Evolutionary conservation across 2,888 invertebrate species (phyloP).

Genomic region (Dasypolia templi): DNA sequence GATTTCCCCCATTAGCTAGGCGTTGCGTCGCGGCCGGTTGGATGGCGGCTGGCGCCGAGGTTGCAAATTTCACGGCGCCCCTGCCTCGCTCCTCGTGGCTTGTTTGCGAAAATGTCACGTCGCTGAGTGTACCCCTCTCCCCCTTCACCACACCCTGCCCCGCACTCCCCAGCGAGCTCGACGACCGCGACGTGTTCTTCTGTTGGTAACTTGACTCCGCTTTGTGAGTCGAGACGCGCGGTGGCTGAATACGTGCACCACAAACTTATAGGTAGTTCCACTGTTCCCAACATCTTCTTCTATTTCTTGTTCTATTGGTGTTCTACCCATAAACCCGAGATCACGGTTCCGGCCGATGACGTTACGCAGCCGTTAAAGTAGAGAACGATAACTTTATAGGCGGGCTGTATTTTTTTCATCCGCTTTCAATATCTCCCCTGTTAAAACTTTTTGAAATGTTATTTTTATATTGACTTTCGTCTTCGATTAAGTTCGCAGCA

Average conservation of each 20-base stretch:
- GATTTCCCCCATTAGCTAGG: slow-evolving; percentile 77
- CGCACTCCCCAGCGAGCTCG: slow-evolving; percentile 63
- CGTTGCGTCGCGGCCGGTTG: slow-evolving; percentile 71
- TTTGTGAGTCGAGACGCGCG: slow-evolving; percentile 70
- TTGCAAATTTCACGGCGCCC: slow-evolving; percentile 79
- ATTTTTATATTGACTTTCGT: slow-evolving; percentile 23
- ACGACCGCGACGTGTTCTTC: slow-evolving; percentile 76
- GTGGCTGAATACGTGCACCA: slow-evolving; percentile 71
- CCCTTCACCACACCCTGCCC: slow-evolving; percentile 57
- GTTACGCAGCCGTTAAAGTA: slow-evolving; percentile 54
- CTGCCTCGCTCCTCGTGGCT: slow-evolving; percentile 76
- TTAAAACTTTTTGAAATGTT: slow-evolving; percentile 35
- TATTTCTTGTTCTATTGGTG: slow-evolving; percentile 68
- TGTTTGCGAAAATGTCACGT: slow-evolving; percentile 88
- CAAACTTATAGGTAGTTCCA: slow-evolving; percentile 68
- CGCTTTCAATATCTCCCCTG: slow-evolving; percentile 41
- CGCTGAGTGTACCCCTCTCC: slow-evolving; percentile 71
- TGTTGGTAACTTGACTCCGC: slow-evolving; percentile 78
- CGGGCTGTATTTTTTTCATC: slow-evolving; percentile 37
- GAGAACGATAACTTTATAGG: slow-evolving; percentile 50
- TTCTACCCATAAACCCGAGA: slow-evolving; percentile 68
- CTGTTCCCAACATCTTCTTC: slow-evolving; percentile 49
- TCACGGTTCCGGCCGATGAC: slow-evolving; percentile 55
- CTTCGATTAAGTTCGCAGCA: slow-evolving; percentile 18
- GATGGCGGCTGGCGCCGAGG: slow-evolving; percentile 76